These are phyloP conservation scores for Chromobotia macracanthus DNA, from an alignment of 2,797 vertebrate species.

Conservation along the genomic window DNA sequence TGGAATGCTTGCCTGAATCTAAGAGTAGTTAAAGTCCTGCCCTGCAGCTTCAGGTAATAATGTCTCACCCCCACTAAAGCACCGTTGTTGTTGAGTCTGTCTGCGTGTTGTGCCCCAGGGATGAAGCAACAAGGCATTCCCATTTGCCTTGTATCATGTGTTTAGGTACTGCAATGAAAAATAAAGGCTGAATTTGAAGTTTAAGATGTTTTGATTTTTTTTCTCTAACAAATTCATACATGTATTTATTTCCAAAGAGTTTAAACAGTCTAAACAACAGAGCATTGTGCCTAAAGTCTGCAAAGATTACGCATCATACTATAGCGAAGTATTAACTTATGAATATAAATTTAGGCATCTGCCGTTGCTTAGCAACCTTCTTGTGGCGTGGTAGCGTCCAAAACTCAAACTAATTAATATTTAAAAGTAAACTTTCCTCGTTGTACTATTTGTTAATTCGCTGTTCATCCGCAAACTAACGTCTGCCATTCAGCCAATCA, in stretches of 20 bases:
- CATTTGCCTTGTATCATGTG: neutral
- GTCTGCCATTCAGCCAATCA: slow-evolving; percentile 16
- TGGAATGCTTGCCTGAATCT: neutral
- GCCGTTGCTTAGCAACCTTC: no score
- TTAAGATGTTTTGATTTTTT: no score
- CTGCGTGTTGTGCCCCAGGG: slow-evolving; percentile 11
- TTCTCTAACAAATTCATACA: neutral
- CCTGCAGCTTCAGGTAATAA: slow-evolving; percentile 13
- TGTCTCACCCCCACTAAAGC: neutral
- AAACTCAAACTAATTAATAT: neutral
- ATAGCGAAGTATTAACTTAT: neutral
- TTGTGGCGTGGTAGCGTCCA: neutral
- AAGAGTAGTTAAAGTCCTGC: neutral
- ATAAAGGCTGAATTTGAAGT: no score
- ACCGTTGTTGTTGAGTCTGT: slow-evolving; percentile 9
- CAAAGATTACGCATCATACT: neutral
- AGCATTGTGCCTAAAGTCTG: neutral
- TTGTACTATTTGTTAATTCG: neutral
- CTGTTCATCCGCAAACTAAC: slow-evolving; percentile 4
- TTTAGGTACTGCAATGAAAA: neutral
- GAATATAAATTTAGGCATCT: neutral
- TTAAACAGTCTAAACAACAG: no score
- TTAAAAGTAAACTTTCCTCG: neutral
- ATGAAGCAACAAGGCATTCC: slow-evolving; percentile 19
- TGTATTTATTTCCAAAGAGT: neutral